phyloP scores from a whole-genome alignment of 2,113 vertebrate genomes.

The Azemiops feae region DNA sequence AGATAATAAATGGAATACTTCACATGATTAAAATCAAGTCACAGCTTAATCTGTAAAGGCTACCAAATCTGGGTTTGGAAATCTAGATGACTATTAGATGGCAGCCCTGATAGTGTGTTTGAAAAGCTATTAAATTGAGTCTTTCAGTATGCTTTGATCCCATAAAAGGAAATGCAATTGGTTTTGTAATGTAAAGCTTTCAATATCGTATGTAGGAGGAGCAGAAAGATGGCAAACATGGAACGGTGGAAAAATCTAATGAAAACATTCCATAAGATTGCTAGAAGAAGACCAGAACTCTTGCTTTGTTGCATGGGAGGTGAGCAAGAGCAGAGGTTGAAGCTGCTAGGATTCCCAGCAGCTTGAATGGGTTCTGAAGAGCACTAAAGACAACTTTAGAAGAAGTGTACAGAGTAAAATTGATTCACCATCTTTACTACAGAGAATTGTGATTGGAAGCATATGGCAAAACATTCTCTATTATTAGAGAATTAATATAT shows the following conservation, averaged over 20 bases:
- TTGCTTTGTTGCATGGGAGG: neutral
- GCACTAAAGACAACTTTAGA: neutral
- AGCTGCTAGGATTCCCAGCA: neutral
- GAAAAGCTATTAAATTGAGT: neutral
- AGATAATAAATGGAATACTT: neutral
- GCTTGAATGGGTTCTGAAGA: neutral
- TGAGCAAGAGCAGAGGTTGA: neutral
- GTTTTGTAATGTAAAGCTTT: neutral
- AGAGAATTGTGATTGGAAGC: neutral
- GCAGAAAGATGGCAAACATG: neutral
- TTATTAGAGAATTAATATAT: neutral
- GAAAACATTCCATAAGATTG: neutral
- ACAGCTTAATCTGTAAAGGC: neutral
- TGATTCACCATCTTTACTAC: neutral
- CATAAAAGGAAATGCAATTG: neutral
- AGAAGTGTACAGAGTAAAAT: neutral
- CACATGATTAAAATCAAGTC: neutral
- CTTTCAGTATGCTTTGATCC: neutral
- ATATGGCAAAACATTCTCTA: neutral
- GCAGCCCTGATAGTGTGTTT: neutral
- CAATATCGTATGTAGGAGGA: neutral
- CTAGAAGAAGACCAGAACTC: neutral
- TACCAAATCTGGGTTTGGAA: neutral
- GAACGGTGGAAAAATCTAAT: neutral
- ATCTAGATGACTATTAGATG: neutral